Base-by-base conservation (phyloP, 2,113 vertebrate genomes). In the Casuarius casuarius region DNA sequence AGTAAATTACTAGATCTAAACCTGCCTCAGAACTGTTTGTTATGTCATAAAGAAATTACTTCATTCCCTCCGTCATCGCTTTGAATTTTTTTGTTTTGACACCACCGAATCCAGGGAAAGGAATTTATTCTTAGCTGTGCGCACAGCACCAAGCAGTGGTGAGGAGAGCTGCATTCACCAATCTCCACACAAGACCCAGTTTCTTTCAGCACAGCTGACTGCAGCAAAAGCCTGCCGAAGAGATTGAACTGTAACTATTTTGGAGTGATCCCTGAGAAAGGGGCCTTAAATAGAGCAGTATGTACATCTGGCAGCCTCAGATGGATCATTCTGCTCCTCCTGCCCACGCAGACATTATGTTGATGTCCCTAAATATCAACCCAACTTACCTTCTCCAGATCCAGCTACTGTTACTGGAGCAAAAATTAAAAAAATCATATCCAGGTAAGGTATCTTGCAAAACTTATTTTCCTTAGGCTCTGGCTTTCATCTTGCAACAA, bases 241-340 rank as follows among this genome's bases (percentile, higher is more conserved):
- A 72, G 68, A 59, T 87, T 58, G 91, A 52, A 40, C 63, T 95
- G 90, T 74, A 89, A 89, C 87, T 96, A 93, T 94, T 97, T 92
- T 96, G 78, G 95, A 92, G 40, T 54, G 61, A 94, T 92, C 89
- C 90, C 94, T 88, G 65, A 94, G 96, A 97, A 96, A 93, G 58
- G 83, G 40, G 54, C 87, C 83, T 84, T 89, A 95, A 96, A 97
- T 97, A 95, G 87, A 96, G 81, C 51, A 88, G 85, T 88, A 91
- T 1, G 12, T 96, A 61, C 29, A 80, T 74, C 84, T 96, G 65
- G 71, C 78, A 94, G 40, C 78, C 95, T 94, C 96, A 93, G 75
- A 91, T 70, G 80, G 88, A 93, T 96, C 11, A 3, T 21, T 93
- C 52, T 62, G 74, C 94, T 95, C 38, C 78, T 92, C 82, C 68